A percentile compares a stretch with the other conserved stretches of the same genome.
Evolutionary conservation across 1,140 invertebrate genomes (phyloP).

Genomic region (Kradibia gibbosae): DNA sequence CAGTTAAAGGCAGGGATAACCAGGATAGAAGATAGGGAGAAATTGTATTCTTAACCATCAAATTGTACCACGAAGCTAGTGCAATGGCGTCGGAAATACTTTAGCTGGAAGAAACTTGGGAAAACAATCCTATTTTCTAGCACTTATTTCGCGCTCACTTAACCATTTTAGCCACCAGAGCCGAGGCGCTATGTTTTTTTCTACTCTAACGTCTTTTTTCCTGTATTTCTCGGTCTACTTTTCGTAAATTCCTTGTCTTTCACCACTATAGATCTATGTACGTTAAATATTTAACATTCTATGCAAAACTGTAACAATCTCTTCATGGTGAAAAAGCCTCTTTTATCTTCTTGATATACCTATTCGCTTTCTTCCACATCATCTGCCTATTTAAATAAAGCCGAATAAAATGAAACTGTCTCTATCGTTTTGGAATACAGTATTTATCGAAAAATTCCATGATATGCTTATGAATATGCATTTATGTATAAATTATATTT

Average conservation of each 20-base stretch:
- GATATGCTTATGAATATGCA: too few species aligned
- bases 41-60: slow-evolving; percentile 46
- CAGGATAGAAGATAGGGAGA: slow-evolving; percentile 32
- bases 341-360: neutral
- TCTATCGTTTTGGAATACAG: too few species aligned
- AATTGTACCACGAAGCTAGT: slow-evolving; percentile 29
- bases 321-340: neutral
- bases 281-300: slow-evolving; percentile 61
- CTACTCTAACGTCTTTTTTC: slow-evolving; percentile 41
- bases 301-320: slow-evolving; percentile 56
- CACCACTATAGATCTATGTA: slow-evolving; percentile 34
- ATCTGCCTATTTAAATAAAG: neutral
- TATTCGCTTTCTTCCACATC: neutral
- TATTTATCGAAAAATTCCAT: too few species aligned
- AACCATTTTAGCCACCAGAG: slow-evolving; percentile 13
- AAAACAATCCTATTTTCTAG: slow-evolving; percentile 54
- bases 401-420: too few species aligned
- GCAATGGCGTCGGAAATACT: slow-evolving; percentile 1
- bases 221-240: slow-evolving; percentile 14
- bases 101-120: slow-evolving; percentile 31
- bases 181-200: neutral
- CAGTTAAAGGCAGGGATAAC: slow-evolving; percentile 33
- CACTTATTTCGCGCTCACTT: slow-evolving; percentile 48
- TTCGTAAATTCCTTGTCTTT: neutral
- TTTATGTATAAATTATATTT: too few species aligned